Evolutionary conservation across 2,797 vertebrate genomes (phyloP), one percentile per base, ranked within the genome.

Genomic region (Pachyuromys duprasi): DNA sequence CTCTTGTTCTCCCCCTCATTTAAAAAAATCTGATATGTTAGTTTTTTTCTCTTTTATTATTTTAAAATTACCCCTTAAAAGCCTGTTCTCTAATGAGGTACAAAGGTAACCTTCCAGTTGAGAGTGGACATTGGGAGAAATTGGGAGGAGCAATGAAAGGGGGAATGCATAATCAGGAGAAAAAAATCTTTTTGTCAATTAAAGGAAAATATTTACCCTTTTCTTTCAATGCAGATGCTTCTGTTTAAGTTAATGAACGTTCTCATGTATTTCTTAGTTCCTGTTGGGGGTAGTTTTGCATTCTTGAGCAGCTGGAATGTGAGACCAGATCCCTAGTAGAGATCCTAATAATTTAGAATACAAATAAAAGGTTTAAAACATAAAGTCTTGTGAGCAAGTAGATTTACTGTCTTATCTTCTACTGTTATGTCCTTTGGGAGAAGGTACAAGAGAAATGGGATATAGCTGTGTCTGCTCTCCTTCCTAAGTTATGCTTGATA

Each of bases 291-390:
- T 82, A 6, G 53, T 95, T 95, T 94, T 92, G 4, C 65, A 92
- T 42, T 26, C 45, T 94, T 92, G 65, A 89, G 20, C 45, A 81
- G 2, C 82, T 87, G 63, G 53, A 95, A 94, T 79, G 70, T 86
- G 57, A 93, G 69, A 39, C 67, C 39, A 76, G 90, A 17, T 93
- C 86, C 75, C 67, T 86, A 93, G 42, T 93, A 79, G 79, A 92
- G 53, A 31, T 63, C 89, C 67, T 93, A 79, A 62, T 79, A 97
- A 96, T 96, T 92, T 78, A 91, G 89, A 95, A 97, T 80, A 36
- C 80, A 95, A 97, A 96, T 84, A 28, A 69, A 89, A 79, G 94
- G 81, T 79, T 49, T 86, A 94, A 95, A 93, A 60, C n/a, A 7
- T 53, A 91, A 39, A 49, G 39, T 2, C 89, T 84, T 96, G 97